phyloP scores from a whole-genome alignment of 2,797 vertebrate species.

The Alauda arvensis region DNA sequence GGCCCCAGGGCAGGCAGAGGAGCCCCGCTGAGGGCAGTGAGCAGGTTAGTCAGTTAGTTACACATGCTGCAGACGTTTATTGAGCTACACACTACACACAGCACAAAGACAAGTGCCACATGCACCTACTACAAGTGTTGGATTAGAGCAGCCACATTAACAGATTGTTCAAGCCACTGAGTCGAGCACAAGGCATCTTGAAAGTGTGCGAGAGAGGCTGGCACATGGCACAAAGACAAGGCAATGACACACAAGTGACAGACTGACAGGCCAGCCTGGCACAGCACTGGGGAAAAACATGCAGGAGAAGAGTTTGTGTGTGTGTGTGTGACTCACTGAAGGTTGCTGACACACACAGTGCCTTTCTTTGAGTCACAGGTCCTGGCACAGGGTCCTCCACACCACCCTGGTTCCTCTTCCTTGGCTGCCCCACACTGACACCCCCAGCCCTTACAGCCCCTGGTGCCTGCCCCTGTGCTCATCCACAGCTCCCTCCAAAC shows the following conservation, averaged over 20 bases:
- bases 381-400: not conserved
- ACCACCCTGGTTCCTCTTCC: accelerated
- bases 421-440: accelerated
- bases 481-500: not conserved
- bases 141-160: not conserved
- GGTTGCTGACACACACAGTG: accelerated
- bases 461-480: too few species aligned
- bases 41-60: not conserved
- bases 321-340: not conserved
- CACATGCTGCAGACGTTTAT: not conserved
- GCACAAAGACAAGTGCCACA: not conserved
- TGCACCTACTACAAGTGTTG: not conserved
- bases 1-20: not conserved
- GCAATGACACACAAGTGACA: not conserved
- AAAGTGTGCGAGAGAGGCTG: not conserved
- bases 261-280: not conserved
- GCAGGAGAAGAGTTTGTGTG: accelerated
- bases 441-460: not conserved
- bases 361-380: not conserved
- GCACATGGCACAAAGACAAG: not conserved
- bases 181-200: not conserved
- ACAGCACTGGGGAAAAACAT: accelerated
- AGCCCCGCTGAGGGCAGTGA: accelerated
- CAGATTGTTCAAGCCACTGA: not conserved
- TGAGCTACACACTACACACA: not conserved